Conservation (phyloP, 2,888 invertebrate genomes). For the Lycocerus yunnanus region DNA sequence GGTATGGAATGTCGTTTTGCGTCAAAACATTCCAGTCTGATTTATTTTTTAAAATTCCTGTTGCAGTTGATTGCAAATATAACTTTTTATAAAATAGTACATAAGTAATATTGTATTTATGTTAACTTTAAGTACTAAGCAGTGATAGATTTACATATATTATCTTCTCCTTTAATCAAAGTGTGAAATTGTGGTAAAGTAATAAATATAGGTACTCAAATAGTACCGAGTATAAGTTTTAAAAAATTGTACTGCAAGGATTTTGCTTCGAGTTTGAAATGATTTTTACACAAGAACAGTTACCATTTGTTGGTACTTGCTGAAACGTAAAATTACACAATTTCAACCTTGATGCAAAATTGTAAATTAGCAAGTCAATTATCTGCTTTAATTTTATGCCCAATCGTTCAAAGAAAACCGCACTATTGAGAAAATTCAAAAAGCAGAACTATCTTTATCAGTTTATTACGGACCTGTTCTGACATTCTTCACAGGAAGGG, state of each 20-base stretch:
- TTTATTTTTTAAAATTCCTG: background rate
- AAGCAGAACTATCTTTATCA: background rate
- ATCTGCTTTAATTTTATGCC: background rate
- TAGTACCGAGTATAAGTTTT: background rate
- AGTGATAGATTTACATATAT: background rate
- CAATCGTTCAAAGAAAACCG: background rate
- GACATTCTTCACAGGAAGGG: conserved; percentile 19
- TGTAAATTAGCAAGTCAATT: background rate
- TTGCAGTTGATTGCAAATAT: background rate
- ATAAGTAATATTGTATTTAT: background rate
- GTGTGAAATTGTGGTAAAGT: background rate
- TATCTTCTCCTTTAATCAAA: background rate
- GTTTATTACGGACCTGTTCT: background rate
- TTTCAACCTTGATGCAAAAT: background rate
- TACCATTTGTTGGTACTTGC: background rate
- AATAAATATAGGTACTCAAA: background rate
- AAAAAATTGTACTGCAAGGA: no score
- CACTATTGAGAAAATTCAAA: background rate
- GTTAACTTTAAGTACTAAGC: background rate
- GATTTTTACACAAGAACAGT: background rate
- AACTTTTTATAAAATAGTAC: background rate
- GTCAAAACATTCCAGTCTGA: background rate
- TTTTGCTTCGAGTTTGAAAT: background rate
- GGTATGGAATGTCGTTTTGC: background rate
- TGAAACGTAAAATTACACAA: conserved; percentile 4